These are phyloP conservation scores for Eudasyphora cyanicolor DNA, from an alignment of 2,888 invertebrate species.

Conservation along the genomic window DNA sequence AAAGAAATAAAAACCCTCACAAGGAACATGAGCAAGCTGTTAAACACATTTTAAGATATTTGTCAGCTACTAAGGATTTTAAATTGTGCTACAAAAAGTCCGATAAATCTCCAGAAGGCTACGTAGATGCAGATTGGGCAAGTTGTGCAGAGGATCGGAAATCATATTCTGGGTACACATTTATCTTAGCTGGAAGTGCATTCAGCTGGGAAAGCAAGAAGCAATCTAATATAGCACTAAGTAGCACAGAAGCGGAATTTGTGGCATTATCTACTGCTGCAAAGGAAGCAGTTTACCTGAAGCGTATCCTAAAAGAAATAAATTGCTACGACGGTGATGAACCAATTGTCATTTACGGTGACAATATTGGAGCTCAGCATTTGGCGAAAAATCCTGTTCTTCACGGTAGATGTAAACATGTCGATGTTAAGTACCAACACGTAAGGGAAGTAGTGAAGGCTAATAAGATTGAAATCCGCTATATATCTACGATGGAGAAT, in stretches of 20 bases:
- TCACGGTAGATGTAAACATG: background rate
- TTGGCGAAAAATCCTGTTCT: conserved; percentile 25
- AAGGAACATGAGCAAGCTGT: conserved; percentile 45
- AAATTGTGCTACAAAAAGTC: conserved; percentile 30
- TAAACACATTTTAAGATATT: conserved; percentile 4
- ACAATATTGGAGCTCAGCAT: conserved; percentile 32
- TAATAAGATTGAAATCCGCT: background rate
- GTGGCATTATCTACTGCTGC: conserved; percentile 4
- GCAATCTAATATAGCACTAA: background rate
- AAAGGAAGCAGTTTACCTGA: conserved; percentile 13
- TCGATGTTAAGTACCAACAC: conserved; percentile 8
- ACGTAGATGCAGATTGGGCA: conserved; percentile 53
- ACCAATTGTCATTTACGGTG: conserved; percentile 8
- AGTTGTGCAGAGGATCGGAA: conserved; percentile 38
- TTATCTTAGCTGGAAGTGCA: conserved; percentile 34
- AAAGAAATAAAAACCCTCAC: conserved; percentile 46
- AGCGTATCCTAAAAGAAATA: background rate
- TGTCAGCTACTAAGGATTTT: background rate
- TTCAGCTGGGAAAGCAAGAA: conserved; percentile 42
- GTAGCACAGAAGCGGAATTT: background rate
- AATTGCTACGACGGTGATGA: background rate
- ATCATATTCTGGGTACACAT: conserved; percentile 51
- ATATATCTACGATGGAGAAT: background rate
- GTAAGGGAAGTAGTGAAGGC: background rate
- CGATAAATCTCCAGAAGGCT: conserved; percentile 35